Base-by-base conservation (phyloP, 2,113 vertebrate species). In the Agapornis roseicollis region DNA sequence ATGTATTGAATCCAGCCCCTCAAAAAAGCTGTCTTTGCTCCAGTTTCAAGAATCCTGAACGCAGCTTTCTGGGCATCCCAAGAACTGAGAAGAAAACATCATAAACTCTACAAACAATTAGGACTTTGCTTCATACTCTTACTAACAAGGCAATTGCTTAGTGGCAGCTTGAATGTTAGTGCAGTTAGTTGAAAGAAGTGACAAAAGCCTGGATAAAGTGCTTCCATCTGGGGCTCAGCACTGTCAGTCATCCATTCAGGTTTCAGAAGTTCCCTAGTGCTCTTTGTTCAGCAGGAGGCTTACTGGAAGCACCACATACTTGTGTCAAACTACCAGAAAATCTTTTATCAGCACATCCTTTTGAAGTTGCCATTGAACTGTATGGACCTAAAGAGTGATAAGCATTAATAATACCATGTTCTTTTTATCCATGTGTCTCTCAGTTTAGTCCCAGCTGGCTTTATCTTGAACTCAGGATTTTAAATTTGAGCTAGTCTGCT, bases 321-420 rank as follows among this genome's bases (percentile, higher is more conserved):
- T 96, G 80, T 86, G 96, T 97, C 96, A 93, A 94, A 97, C 94
- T 96, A 92, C 71, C 85, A 85, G 90, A 94, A 96, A 96, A 96
- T 94, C 94, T 85, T 98, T 97, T 98, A 98, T 98, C 97, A 90
- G 97, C 65, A 65, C 88, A 91, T 94, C 91, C 97, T 95, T 97
- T 97, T 97, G 93, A 98, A 97, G 96, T 83, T 94, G 96, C 96
- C 97, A 97, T 89, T 97, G 97, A 97, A 96, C 90, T 95, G 58
- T 77, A 89, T 71, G 95, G 94, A 96, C 52, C 10, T 31, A 55
- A 17, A 12, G 46, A 96, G 80, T 91, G 97, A 98, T 97, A 97
- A 98, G 96, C 94, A 95, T 94, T 97, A 97, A 91, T 97, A 97
- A 97, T 74, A 89, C 70, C 13, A 2, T 90, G 80, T 93, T 94